Base-by-base conservation (phyloP, 2,888 invertebrate genomes). In the Zelleria hepariella region DNA sequence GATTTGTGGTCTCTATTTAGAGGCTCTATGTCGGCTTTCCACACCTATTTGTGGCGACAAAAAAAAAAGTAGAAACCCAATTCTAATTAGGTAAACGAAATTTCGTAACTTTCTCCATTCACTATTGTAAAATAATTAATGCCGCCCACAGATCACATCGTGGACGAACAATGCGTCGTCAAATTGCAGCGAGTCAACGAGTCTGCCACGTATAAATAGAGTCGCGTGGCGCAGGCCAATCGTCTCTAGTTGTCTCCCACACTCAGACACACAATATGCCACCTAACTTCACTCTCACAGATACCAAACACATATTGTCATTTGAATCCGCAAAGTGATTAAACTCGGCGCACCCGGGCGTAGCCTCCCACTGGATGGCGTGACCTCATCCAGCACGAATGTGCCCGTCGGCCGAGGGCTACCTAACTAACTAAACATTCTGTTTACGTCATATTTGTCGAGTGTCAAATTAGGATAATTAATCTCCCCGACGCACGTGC, bases 141-240 rank as follows among this genome's bases (percentile, higher is more conserved):
- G 20, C 48, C 6, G 18, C 48, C n/a, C 48, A n/a, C 18, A 15
- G 10, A 70, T 71, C 67, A 70, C 66, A 68, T 56, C 65, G 65
- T 67, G 32, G 2, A 42, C 32, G 73, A 76, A 75, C 73, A 75
- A 76, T 76, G 71, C 70, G 71, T 77, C 73, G 74, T 74, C 70
- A 68, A 48, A 62, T 70, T 71, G 55, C 23, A 18, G 20, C 27
- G 55, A 55, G 18, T 26, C 55, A 55, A 55, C 53, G 23, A 55
- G 32, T 55, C 20, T 20, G n/a, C 21, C n/a, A 18, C 20, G 55
- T 21, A 68, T 71, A 69, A 71, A 72, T 70, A 69, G 70, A 70
- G 71, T 65, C 69, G 71, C 55, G 55, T 55, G 55, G 55, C 55
- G 15, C 55, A 27, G 5, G 55, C 27, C 55, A 55, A 55, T 18